Conservation (phyloP, 1,140 invertebrate species). For the Sinonovacula constricta region DNA sequence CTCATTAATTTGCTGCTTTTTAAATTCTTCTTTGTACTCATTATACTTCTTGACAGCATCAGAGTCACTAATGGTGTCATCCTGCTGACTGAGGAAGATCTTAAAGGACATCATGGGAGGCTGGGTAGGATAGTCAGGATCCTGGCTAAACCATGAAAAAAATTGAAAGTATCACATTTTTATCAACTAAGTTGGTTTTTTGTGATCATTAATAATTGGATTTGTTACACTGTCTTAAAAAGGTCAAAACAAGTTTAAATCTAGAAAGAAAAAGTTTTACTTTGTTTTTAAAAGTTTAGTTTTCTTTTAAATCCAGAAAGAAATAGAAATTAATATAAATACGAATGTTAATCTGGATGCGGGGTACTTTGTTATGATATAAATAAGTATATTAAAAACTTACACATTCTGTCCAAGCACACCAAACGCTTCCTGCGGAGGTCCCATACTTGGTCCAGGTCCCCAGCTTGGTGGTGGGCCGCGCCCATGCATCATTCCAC, state of each 20-base stretch:
- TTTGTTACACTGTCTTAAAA: no score
- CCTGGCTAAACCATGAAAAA: conserved; percentile 62
- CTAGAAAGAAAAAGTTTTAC: no score
- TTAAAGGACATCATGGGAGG: conserved; percentile 98
- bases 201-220: no score
- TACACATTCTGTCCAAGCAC: conserved; percentile 51
- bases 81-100: conserved; percentile 96
- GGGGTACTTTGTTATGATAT: no score
- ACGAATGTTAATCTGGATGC: no score
- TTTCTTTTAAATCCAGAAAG: no score
- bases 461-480: conserved; percentile 60
- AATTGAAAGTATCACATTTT: no score
- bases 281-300: no score
- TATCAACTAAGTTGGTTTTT: no score
- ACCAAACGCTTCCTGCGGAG: conserved; percentile 49
- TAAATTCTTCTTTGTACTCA: conserved; percentile 98
- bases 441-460: conserved; percentile 59
- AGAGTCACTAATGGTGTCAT: conserved; percentile 98
- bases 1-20: conserved; percentile 97
- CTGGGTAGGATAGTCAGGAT: conserved; percentile 80
- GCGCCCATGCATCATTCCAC: conserved; percentile 53
- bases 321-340: no score
- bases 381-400: no score
- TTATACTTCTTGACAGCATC: conserved; percentile 98
- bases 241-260: no score